Percentiles rank a stretch among this genome's conserved stretches.
Conservation (phyloP, 1,140 invertebrate species). For the Pachypsylla venusta region DNA sequence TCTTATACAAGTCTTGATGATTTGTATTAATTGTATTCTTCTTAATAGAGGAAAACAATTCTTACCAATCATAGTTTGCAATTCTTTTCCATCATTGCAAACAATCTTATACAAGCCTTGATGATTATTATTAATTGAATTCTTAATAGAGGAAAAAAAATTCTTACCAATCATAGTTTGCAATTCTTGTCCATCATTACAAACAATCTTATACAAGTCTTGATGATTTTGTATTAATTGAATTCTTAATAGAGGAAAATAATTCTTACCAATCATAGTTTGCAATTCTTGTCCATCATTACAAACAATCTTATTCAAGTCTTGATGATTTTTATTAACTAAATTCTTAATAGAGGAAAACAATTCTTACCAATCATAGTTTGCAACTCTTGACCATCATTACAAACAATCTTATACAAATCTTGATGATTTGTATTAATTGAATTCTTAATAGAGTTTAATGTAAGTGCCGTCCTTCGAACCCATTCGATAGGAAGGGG, state of each 20-base stretch:
- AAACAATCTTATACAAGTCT: not conserved
- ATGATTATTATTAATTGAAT: too few relatives aligned
- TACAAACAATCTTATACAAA: not conserved
- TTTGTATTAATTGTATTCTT: too few relatives aligned
- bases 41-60: too few relatives aligned
- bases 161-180: not conserved
- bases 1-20: not conserved
- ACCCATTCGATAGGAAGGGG: not conserved
- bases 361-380: not conserved
- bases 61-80: too few relatives aligned
- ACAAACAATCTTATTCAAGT: not conserved
- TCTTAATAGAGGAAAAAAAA: too few relatives aligned
- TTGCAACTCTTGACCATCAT: conserved; percentile 1
- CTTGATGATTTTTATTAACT: not conserved
- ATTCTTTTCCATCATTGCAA: too few relatives aligned
- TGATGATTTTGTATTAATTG: not conserved
- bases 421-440: not conserved
- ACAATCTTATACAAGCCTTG: too few relatives aligned
- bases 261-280: not conserved
- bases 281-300: conserved; percentile 4
- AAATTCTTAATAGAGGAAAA: not conserved
- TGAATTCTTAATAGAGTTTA: not conserved
- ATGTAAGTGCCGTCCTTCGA: not conserved
- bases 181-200: not conserved
- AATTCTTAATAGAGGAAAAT: not conserved